These are phyloP conservation scores for Meganola albula DNA, from an alignment of 2,888 invertebrate species.

Conservation along the genomic window DNA sequence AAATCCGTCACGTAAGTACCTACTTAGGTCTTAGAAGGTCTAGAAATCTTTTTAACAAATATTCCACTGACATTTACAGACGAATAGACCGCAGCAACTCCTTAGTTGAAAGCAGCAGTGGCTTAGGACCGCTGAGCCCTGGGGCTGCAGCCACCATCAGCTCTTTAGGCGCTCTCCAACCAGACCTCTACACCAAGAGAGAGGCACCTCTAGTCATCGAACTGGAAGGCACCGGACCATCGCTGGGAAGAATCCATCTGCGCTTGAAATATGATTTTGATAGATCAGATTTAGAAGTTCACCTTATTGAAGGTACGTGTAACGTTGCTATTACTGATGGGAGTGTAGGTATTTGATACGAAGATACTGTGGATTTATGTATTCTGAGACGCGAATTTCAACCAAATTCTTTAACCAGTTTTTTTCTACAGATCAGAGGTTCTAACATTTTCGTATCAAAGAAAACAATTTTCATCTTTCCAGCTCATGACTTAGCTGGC, in stretches of 20 bases:
- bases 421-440: too few relatives aligned
- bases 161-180: conserved; percentile 88
- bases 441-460: neutral
- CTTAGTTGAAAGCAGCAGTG: conserved; percentile 67
- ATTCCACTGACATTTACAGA: conserved; percentile 32
- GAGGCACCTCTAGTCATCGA: conserved; percentile 88
- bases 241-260: conserved; percentile 89
- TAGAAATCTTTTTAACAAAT: too few relatives aligned
- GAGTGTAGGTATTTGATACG: too few relatives aligned
- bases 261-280: conserved; percentile 93
- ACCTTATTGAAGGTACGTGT: conserved; percentile 92
- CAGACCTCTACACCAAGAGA: conserved; percentile 89
- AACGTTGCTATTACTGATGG: too few relatives aligned
- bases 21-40: too few relatives aligned
- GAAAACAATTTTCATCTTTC: conserved; percentile 10
- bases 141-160: conserved; percentile 61
- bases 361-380: too few relatives aligned
- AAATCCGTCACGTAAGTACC: too few relatives aligned
- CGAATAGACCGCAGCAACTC: conserved; percentile 76
- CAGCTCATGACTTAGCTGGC: conserved; percentile 89
- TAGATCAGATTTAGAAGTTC: conserved; percentile 92
- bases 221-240: conserved; percentile 79
- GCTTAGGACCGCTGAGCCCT: conserved; percentile 60
- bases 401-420: too few relatives aligned
- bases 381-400: too few relatives aligned